phyloP scores from a whole-genome alignment of 2,113 vertebrate species.

The Gasterosteus nipponicus region DNA sequence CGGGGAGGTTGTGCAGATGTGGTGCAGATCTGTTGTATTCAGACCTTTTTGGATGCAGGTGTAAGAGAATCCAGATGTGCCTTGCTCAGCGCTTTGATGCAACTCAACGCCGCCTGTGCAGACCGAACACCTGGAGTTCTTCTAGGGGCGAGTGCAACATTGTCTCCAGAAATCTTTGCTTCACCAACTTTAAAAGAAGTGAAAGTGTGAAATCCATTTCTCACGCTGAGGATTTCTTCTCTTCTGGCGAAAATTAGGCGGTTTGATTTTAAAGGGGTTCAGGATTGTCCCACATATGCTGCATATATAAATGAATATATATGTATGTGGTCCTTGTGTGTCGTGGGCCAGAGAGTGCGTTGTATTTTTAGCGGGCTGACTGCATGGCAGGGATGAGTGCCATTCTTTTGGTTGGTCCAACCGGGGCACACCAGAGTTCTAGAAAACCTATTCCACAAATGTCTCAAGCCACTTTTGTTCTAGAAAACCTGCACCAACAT shows the following conservation, averaged over 20 bases:
- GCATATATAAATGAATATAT: constrained; percentile 10
- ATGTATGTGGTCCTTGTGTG: constrained; percentile 34
- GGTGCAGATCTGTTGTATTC: constrained; percentile 25
- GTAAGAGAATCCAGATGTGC: constrained; percentile 18
- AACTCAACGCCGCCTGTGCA: background rate
- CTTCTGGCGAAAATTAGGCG: constrained; percentile 17
- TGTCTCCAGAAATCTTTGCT: background rate
- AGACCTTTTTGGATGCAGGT: constrained; percentile 39
- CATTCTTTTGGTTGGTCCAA: too few relatives aligned
- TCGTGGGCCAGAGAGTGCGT: constrained; percentile 3
- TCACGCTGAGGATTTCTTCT: constrained; percentile 1
- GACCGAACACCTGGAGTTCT: background rate
- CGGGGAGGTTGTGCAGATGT: background rate
- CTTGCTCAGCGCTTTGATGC: constrained; percentile 23
- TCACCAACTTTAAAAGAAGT: constrained; percentile 7
- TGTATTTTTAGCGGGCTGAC: constrained; percentile 65
- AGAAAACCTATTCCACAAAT: too few relatives aligned
- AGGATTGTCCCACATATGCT: constrained; percentile 23
- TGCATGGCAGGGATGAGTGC: constrained; percentile 46
- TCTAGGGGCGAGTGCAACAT: background rate
- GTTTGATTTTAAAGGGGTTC: constrained; percentile 32
- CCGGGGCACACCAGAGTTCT: too few relatives aligned
- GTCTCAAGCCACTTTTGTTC: too few relatives aligned
- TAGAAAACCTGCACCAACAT: too few relatives aligned
- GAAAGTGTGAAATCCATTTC: background rate